phyloP scores from a whole-genome alignment of 2,113 vertebrate genomes.

The Macaca nemestrina region DNA sequence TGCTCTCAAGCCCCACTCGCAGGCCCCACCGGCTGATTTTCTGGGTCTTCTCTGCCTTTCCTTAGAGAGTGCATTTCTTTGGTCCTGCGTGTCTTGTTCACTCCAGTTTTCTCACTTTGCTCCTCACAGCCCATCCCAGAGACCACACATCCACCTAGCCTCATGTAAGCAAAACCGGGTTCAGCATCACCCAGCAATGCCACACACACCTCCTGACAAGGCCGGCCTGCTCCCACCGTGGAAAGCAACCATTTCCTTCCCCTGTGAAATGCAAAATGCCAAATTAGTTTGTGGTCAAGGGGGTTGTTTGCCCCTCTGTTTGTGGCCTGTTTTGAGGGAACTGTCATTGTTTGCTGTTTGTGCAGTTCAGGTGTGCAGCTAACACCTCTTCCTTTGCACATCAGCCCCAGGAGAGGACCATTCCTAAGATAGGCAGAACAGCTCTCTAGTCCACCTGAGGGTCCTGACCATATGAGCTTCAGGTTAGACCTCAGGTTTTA shows the following conservation, averaged over 20 bases:
- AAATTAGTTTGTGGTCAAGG: background rate
- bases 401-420: background rate
- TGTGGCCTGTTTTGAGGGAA: background rate
- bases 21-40: background rate
- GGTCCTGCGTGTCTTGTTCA: background rate
- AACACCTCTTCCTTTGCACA: background rate
- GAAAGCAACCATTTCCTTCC: background rate
- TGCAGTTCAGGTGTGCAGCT: background rate
- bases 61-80: background rate
- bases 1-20: background rate
- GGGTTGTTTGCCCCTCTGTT: background rate
- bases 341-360: background rate
- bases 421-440: background rate
- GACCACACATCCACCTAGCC: background rate
- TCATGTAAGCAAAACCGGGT: background rate
- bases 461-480: background rate
- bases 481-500: background rate
- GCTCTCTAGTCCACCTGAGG: background rate
- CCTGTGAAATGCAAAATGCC: background rate
- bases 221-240: background rate
- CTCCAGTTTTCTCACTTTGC: background rate
- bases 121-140: background rate
- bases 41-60: background rate
- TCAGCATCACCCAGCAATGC: background rate
- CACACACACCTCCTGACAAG: background rate